Evolutionary conservation across 2,888 invertebrate genomes (phyloP).

Genomic region (Plagiodera versicolora): DNA sequence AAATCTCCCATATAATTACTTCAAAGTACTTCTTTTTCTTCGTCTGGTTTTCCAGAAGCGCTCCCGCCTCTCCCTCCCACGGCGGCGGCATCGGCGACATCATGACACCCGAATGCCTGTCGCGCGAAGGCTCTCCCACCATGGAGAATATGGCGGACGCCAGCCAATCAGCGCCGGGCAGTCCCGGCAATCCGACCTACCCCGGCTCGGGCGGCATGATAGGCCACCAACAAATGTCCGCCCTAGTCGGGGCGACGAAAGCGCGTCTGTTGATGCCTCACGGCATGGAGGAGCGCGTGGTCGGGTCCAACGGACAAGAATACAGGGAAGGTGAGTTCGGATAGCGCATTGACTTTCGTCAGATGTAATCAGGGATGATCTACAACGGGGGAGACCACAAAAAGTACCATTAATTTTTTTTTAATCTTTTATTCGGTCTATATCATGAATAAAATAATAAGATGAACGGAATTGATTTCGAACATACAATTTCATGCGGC

Average conservation of each 20-base stretch:
- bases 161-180: slow-evolving; percentile 56
- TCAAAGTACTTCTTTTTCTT: too few relatives aligned
- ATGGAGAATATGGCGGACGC: slow-evolving; percentile 65
- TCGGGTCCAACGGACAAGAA: slow-evolving; percentile 49
- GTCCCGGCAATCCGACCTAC: slow-evolving; percentile 62
- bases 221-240: slow-evolving; percentile 56
- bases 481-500: too few relatives aligned
- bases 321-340: slow-evolving; percentile 47
- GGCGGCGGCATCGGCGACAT: slow-evolving; percentile 79
- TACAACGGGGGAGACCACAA: too few relatives aligned
- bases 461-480: too few relatives aligned
- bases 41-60: slow-evolving; percentile 76
- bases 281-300: slow-evolving; percentile 57
- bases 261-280: slow-evolving; percentile 61
- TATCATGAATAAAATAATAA: too few relatives aligned
- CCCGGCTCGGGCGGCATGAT: slow-evolving; percentile 54
- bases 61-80: slow-evolving; percentile 93
- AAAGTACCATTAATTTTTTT: too few relatives aligned
- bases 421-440: too few relatives aligned
- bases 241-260: slow-evolving; percentile 56
- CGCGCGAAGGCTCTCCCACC: slow-evolving; percentile 90
- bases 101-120: slow-evolving; percentile 80
- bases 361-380: too few relatives aligned
- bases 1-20: too few relatives aligned
- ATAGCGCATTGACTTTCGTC: too few relatives aligned